Conservation (phyloP, 1,140 invertebrate species). For the Brachionus asplanchnoidis region DNA sequence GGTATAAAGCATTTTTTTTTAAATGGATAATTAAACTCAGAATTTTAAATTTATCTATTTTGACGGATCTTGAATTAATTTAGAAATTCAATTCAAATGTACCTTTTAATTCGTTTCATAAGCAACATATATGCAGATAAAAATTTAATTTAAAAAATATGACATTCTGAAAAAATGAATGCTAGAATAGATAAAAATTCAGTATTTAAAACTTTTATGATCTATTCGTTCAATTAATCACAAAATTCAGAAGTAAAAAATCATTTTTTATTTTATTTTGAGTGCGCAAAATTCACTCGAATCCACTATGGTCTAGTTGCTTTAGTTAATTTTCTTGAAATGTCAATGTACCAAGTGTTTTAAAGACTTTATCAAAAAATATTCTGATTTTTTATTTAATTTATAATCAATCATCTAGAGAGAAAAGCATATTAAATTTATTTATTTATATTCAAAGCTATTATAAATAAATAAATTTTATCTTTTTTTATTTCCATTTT, state of each 20-base stretch:
- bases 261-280: neutral
- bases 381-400: slow-evolving; percentile 27
- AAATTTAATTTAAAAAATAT: slow-evolving; percentile 38
- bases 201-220: slow-evolving; percentile 29
- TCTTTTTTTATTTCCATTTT: neutral
- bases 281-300: neutral
- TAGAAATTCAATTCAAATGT: neutral
- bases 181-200: neutral
- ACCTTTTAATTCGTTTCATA: neutral
- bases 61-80: neutral
- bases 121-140: neutral
- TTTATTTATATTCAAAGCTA: neutral
- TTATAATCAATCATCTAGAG: slow-evolving; percentile 36
- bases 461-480: slow-evolving; percentile 36
- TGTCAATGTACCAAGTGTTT: slow-evolving; percentile 1
- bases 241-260: neutral
- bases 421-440: slow-evolving; percentile 20
- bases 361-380: neutral
- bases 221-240: slow-evolving; percentile 32
- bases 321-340: slow-evolving; percentile 6
- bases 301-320: neutral
- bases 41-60: neutral
- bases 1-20: neutral
- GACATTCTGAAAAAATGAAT: neutral
- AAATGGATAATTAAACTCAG: neutral